Base-by-base conservation (phyloP, 2,888 invertebrate species). In the Tetropium fuscum region DNA sequence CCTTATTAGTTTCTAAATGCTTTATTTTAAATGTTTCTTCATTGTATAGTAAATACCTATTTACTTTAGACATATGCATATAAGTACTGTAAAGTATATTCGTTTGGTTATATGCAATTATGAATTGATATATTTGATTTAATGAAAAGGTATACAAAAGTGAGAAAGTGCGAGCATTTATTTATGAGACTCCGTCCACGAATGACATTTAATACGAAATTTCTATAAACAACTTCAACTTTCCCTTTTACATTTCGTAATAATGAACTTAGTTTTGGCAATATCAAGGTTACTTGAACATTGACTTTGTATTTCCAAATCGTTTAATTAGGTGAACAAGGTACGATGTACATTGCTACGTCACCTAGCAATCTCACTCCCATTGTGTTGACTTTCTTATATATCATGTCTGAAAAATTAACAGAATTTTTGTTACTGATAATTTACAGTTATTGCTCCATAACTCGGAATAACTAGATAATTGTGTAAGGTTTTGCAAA, bases 251-350 rank as follows among this genome's bases (percentile, higher is more conserved):
- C 43, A 51, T 70, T 66, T 70, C 64, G 71, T 68, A 71, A 71
- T 59, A 59, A 62, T 57, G 63, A 60, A 64, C 51, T 69, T 68
- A 57, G 58, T 74, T 73, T 74, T 71, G 72, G 71, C 75, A 75
- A 75, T 75, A 75, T 75, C 75, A 75, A 75, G 75, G 75, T 72
- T 71, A 58, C 54, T 18, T 67, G 73, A 72, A 72, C 75, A 72
- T 75, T 75, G 75, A 75, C 74, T 74, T 75, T 72, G 73, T 36
- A 44, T 65, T 62, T 65, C 65, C 53, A 60, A 66, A 66, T 66
- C 53, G 55, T 20, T 47, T 64, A 40, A 48, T 38, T 51, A 15
- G 51, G 51, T 58, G 53, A 51, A 45, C 60, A 58, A 60, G 30
- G 41, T 44, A 43, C 36, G 44, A 34, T n/a, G n/a, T n/a, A n/a